Base-by-base conservation (phyloP, 2,797 vertebrate genomes). In the Lithobates sylvaticus region DNA sequence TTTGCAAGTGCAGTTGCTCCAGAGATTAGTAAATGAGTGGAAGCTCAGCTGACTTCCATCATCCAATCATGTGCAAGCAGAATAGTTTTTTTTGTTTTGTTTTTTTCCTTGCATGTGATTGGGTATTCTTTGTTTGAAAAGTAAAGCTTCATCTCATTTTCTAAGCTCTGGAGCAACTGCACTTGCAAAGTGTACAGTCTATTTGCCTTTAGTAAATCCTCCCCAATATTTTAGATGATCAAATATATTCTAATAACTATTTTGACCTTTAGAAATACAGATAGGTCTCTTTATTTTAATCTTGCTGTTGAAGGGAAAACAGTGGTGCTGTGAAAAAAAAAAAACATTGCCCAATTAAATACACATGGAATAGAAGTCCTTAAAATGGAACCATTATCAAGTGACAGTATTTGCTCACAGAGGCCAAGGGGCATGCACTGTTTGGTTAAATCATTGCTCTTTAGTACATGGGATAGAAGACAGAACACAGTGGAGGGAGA, bases 361-460 rank as follows among this genome's bases (percentile, higher is more conserved):
- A 67, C 81, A 74, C 81, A 50, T 47, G 32, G 5, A 44, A 36
- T 34, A 50, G 18, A 83, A 69, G 26, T 72, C 64, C n/a, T 76
- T 67, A 21, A 67, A 78, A 39, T 64, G 34, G 23, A 29, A 6
- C 64, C 68, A 76, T 84, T 76, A 76, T 75, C 81, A 36, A 84
- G n/a, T 70, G 44, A 84, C 65, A 71, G 8, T 69, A 68, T 84
- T 83, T 76, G 82, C 67, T 84, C 74, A 76, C 18, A 1, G 74
- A 70, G 82, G 65, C 74, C 82, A 84, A 76, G 65, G 82, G 82
- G 74, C 81, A 83, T 13, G 29, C 74, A 58, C 70, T 84, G 81
- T 83, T 83, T 83, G 81, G 81, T 83, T 83, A 73, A 83, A 83
- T 83, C 72, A 16, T 64, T 83, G 71, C 81, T 83, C 71, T 82